Evolutionary conservation across 2,888 invertebrate genomes (phyloP).

Genomic region (Drosophila imparisetae): DNA sequence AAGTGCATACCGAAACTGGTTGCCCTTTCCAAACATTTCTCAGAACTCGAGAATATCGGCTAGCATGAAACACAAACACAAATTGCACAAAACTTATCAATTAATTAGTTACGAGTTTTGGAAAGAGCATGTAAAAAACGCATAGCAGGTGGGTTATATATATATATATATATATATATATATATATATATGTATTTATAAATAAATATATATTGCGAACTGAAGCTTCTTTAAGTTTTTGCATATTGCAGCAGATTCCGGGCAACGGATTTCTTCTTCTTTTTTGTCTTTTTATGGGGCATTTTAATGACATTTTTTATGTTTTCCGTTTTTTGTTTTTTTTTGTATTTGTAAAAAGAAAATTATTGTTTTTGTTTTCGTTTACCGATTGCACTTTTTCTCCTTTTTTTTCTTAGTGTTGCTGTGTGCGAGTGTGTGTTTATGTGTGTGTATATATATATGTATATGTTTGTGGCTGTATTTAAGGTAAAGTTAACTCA

Average conservation of each 20-base stretch:
- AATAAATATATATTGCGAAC: slow-evolving; percentile 35
- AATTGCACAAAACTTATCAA: slow-evolving; percentile 58
- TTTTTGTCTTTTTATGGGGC: slow-evolving; percentile 1
- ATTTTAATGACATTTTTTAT: slow-evolving; percentile 9
- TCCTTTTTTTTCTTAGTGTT: slow-evolving; percentile 54
- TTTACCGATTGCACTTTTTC: slow-evolving; percentile 70
- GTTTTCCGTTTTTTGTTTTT: slow-evolving; percentile 33
- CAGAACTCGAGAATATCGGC: neutral
- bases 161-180: slow-evolving; percentile 22
- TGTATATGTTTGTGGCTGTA: slow-evolving; percentile 23
- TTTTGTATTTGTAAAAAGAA: slow-evolving; percentile 54
- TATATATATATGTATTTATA: slow-evolving; percentile 5
- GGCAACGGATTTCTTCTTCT: slow-evolving; percentile 27
- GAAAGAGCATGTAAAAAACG: slow-evolving; percentile 42
- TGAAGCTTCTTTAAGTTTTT: slow-evolving; percentile 55
- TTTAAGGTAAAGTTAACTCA: slow-evolving; percentile 43
- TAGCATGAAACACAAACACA: slow-evolving; percentile 26
- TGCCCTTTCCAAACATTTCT: slow-evolving; percentile 28
- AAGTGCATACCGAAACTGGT: slow-evolving; percentile 29
- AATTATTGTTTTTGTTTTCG: slow-evolving; percentile 40
- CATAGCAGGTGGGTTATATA: slow-evolving; percentile 51
- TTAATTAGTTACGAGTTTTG: slow-evolving; percentile 23
- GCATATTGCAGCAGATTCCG: slow-evolving; percentile 67
- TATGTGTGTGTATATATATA: slow-evolving; percentile 19
- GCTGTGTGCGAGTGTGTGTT: slow-evolving; percentile 32